Evolutionary conservation across 2,888 invertebrate genomes (phyloP).

Genomic region (Eurytoma adleriae): DNA sequence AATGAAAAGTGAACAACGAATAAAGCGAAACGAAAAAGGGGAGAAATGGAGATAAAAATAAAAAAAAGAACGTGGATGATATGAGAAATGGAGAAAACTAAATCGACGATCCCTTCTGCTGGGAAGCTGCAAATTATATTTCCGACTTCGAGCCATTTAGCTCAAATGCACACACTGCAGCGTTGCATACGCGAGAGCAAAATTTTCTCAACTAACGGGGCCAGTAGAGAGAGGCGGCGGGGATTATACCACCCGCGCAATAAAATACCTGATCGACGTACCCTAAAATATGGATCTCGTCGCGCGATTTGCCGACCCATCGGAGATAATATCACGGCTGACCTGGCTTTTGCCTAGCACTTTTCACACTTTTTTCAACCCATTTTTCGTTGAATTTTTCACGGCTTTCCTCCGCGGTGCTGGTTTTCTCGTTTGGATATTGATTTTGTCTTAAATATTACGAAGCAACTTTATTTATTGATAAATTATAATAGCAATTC

Average conservation of each 20-base stretch:
- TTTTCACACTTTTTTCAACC: conserved; percentile 1
- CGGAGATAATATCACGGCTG: conserved; percentile 41
- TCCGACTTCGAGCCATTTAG: conserved; percentile 27
- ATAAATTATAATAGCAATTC: too few relatives aligned
- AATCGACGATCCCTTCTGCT: background rate
- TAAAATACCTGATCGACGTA: conserved; percentile 58
- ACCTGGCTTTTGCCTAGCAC: conserved; percentile 24
- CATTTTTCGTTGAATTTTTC: conserved; percentile 16
- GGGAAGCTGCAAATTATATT: conserved; percentile 17
- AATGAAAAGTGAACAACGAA: conserved; percentile 3
- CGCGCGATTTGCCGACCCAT: conserved; percentile 1
- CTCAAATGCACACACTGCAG: background rate
- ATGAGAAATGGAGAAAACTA: conserved; percentile 18
- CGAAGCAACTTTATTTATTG: too few relatives aligned
- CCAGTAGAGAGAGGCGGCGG: too few relatives aligned
- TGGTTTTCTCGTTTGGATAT: background rate
- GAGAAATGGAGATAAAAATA: background rate
- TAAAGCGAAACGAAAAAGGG: background rate
- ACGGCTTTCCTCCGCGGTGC: background rate
- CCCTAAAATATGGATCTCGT: conserved; percentile 50
- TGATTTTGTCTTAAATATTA: background rate
- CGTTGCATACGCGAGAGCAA: background rate
- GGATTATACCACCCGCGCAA: conserved; percentile 41
- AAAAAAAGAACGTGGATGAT: background rate
- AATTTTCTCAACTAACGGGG: conserved; percentile 4